A percentile compares a stretch with the other conserved stretches of the same genome.
Conservation (phyloP, 2,113 vertebrate species). For the Apodemus speciosus region DNA sequence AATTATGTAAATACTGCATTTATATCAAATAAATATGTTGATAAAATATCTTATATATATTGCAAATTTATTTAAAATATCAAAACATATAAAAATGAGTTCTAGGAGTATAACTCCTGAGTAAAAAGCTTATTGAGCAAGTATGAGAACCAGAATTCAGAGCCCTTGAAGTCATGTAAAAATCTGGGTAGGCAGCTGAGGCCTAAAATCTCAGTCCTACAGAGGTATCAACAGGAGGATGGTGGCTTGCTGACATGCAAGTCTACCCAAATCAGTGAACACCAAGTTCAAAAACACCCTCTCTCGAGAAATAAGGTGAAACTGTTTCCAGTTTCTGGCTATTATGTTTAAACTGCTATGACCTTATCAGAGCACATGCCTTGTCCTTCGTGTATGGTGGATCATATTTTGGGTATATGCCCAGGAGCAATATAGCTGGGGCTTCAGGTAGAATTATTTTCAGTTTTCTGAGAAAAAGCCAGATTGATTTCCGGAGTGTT, state of each 20-base stretch:
- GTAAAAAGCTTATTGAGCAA: background rate
- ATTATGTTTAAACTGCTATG: no score
- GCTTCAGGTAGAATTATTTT: no score
- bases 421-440: no score
- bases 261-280: background rate
- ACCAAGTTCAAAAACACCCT: background rate
- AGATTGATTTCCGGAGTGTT: no score
- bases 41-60: background rate
- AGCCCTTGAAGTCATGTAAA: background rate
- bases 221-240: background rate
- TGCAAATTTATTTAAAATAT: background rate
- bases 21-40: background rate
- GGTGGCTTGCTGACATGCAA: rapidly evolving
- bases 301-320: background rate
- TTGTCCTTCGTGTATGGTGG: no score
- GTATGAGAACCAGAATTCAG: background rate
- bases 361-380: no score
- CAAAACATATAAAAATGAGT: background rate
- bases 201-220: background rate
- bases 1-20: background rate
- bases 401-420: no score
- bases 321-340: no score
- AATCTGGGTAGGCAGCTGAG: background rate
- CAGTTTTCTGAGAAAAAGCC: no score
- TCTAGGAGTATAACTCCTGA: no score